Evolutionary conservation across 1,140 invertebrate genomes (phyloP).

Genomic region (Tribolium madens): DNA sequence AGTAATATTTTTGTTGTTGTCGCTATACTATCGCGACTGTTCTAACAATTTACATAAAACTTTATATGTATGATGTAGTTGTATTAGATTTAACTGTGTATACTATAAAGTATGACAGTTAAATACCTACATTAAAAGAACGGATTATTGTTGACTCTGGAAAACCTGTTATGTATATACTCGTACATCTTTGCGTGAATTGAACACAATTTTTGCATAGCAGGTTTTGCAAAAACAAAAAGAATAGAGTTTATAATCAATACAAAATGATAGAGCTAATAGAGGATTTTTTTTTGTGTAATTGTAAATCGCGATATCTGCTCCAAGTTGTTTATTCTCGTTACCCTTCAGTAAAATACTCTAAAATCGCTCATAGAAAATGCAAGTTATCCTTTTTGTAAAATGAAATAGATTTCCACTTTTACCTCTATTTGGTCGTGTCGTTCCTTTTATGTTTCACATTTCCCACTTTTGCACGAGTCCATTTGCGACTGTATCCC

Average conservation of each 20-base stretch:
- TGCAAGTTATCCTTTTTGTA: conserved; percentile 1
- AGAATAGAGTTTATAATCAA: too few species aligned
- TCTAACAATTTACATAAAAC: neutral
- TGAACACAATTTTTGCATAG: too few species aligned
- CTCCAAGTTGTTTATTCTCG: neutral
- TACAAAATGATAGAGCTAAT: too few species aligned
- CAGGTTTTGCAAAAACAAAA: too few species aligned
- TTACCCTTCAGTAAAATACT: neutral
- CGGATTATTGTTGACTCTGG: too few species aligned
- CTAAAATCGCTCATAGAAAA: neutral
- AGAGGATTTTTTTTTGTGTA: too few species aligned
- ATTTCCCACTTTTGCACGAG: conserved; percentile 22
- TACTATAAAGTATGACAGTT: too few species aligned
- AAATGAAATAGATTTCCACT: conserved; percentile 33
- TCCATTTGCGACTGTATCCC: conserved; percentile 31
- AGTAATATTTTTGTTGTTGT: neutral
- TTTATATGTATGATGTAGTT: neutral
- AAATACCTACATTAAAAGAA: too few species aligned
- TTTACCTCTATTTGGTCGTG: conserved; percentile 23
- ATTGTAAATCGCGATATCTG: neutral
- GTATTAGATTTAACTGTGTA: too few species aligned
- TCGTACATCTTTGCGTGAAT: too few species aligned
- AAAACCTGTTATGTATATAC: too few species aligned
- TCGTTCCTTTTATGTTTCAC: conserved; percentile 15
- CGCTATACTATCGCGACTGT: neutral